Evolutionary conservation across 2,113 vertebrate species (phyloP).

Genomic region (Sapajus apella): DNA sequence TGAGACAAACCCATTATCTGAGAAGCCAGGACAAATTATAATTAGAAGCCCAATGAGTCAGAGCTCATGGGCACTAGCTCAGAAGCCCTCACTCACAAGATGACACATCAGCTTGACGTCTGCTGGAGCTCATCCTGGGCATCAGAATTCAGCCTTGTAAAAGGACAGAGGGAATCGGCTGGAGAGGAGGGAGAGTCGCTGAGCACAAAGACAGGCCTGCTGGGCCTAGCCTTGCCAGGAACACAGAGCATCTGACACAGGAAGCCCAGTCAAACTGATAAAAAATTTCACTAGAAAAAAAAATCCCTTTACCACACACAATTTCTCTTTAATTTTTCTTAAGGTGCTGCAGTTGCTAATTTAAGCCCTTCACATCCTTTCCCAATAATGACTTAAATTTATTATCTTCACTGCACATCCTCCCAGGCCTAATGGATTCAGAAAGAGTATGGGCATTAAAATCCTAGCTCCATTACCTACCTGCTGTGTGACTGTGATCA

Average conservation of each 20-base stretch:
- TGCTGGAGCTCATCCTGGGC: not conserved
- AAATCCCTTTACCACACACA: not conserved
- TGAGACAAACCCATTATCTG: slow-evolving; percentile 8
- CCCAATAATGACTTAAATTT: not conserved
- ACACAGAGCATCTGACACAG: not conserved
- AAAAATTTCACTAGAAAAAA: slow-evolving; percentile 39
- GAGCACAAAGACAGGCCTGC: not conserved
- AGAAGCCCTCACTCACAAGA: not conserved
- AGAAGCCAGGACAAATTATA: slow-evolving; percentile 50
- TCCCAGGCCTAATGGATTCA: not conserved
- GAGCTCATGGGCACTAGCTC: slow-evolving; percentile 16
- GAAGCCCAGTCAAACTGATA: not conserved
- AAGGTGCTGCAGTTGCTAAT: not conserved
- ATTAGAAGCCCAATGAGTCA: slow-evolving; percentile 50
- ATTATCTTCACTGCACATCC: not conserved
- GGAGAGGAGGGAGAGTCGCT: not conserved
- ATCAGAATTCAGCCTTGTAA: not conserved
- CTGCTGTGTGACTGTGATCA: not conserved
- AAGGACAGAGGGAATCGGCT: not conserved
- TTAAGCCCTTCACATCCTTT: slow-evolving; percentile 39
- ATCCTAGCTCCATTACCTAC: not conserved
- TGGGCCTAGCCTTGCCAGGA: not conserved
- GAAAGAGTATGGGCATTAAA: not conserved
- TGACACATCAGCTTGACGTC: not conserved
- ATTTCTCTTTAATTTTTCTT: slow-evolving; percentile 55